These are phyloP conservation scores for Pagetopsis macropterus DNA, from an alignment of 2,797 vertebrate genomes.

Conservation along the genomic window DNA sequence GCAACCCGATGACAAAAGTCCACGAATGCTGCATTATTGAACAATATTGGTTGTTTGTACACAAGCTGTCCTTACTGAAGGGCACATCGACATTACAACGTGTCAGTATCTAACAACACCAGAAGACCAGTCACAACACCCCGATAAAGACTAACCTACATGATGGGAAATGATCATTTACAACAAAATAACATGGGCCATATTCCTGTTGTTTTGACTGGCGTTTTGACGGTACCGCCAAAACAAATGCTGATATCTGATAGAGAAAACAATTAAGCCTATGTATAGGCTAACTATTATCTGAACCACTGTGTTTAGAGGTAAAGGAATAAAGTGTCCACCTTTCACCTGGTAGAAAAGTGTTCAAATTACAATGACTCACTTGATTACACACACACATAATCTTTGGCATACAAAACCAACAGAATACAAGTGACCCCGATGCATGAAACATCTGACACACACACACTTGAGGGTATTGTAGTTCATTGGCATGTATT, in stretches of 20 bases:
- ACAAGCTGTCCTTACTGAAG: conserved; percentile 13
- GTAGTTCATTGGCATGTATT: background rate
- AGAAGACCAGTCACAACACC: conserved; percentile 19
- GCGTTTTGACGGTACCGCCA: background rate
- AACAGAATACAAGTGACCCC: no score
- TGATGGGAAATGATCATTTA: background rate
- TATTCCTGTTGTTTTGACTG: background rate
- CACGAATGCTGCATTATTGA: background rate
- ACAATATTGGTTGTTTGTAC: no score
- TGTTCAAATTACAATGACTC: no score
- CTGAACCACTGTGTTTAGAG: background rate
- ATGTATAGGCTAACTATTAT: background rate
- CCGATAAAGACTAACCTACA: conserved; percentile 14
- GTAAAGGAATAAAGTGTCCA: background rate
- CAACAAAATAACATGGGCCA: background rate
- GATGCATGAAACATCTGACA: no score
- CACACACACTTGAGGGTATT: background rate
- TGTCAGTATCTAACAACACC: background rate
- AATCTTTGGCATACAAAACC: no score
- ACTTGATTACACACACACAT: no score
- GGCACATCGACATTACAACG: background rate
- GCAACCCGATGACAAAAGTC: background rate
- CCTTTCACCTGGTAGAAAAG: no score
- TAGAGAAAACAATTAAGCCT: background rate
- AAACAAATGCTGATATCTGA: background rate